These are phyloP conservation scores for Trachelus stipa DNA, from an alignment of 2,888 invertebrate species.

Conservation along the genomic window DNA sequence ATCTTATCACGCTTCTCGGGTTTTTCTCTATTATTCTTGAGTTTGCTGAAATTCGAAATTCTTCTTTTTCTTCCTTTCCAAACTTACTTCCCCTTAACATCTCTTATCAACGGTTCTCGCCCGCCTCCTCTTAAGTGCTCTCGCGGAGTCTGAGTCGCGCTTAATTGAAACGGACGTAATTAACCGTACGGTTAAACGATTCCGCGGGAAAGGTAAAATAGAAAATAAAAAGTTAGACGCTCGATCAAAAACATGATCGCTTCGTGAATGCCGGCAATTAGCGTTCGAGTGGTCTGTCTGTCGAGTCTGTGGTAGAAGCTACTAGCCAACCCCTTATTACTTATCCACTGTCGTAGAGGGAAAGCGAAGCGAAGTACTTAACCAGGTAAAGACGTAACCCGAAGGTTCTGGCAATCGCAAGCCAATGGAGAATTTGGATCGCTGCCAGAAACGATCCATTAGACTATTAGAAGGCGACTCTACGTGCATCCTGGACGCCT, in stretches of 20 bases:
- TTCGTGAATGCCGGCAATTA: constrained; percentile 43
- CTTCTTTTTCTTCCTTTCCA: not conserved
- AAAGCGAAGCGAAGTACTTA: not conserved
- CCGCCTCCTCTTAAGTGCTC: not conserved
- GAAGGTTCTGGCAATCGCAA: not conserved
- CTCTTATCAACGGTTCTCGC: not conserved
- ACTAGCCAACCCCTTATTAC: not conserved
- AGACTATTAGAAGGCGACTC: constrained; percentile 35
- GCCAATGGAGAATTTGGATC: constrained; percentile 37
- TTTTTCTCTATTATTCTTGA: not conserved
- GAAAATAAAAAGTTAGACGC: constrained; percentile 29
- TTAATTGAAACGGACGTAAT: constrained; percentile 17
- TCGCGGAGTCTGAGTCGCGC: not conserved
- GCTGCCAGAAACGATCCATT: constrained; percentile 46
- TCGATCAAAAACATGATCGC: constrained; percentile 45
- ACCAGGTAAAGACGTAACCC: not conserved
- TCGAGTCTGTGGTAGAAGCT: constrained; percentile 13
- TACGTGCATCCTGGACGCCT: constrained; percentile 36
- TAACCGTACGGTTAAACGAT: constrained; percentile 31
- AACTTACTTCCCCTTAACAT: not conserved
- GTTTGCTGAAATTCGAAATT: not conserved
- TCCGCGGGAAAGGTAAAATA: constrained; percentile 6
- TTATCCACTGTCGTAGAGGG: not conserved
- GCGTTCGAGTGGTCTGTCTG: constrained; percentile 30
- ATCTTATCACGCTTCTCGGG: not conserved